Evolutionary conservation across 2,113 vertebrate species (phyloP), one percentile per base, ranked within the genome.

Genomic region (Nothocercus nigrocapillus): DNA sequence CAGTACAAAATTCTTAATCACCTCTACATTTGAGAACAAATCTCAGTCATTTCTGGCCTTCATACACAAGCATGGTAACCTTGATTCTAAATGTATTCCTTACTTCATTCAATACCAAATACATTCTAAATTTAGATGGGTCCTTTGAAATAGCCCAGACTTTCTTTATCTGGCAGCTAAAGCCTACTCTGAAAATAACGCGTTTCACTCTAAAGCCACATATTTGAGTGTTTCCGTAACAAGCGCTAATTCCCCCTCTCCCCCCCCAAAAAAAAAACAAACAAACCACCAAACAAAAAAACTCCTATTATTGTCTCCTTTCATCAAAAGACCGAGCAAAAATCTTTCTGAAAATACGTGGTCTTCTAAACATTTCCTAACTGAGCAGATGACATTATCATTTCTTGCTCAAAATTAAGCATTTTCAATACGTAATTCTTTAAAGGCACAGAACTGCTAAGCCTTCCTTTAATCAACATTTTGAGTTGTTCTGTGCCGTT

Each of bases 261-360:
- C 36, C 36, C 36, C 36, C 36, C 36, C 36, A 36, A 36, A 36
- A 36, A 36, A 36, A 36, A 36, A 18, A 45, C 16, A 45, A 45
- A 18, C 45, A 45, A 45, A 45, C n/a, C n/a, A n/a, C n/a, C 45
- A 45, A 45, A 82, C 22, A 75, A 61, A 44, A 14, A 30, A 49
- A 58, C 80, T 51, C 34, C 34, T 28, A 78, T 61, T 63, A 70
- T 25, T 8, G 4, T 42, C 44, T 88, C 45, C 17, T 78, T 82
- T 64, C 38, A 66, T 34, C 14, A 93, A 28, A 72, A 75, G 90
- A 66, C 30, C 27, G 16, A 94, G 67, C 5, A 86, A 94, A 93
- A 93, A 83, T n/a, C 82, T 22, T 89, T 72, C 51, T 72, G 58
- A 89, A 92, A 84, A 84, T 3, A 5, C 16, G 9, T 22, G 80